Base-by-base conservation (phyloP, 2,797 vertebrate species). In the Schizopygopsis malacanthus region DNA sequence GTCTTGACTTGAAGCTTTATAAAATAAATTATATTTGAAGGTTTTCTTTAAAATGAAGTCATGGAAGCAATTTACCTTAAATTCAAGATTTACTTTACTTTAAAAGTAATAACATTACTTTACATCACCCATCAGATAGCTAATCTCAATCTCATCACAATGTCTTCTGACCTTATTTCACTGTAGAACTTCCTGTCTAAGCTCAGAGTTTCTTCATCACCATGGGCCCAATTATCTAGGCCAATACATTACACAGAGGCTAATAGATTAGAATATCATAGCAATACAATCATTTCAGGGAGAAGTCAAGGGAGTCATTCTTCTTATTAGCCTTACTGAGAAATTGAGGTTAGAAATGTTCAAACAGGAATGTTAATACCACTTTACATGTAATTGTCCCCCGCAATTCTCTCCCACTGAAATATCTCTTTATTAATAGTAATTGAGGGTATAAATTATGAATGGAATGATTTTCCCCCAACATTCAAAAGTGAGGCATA, bases 381-480 rank as follows among this genome's bases (percentile, higher is more conserved):
- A 96, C 95, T 96, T 97, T 97, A 97, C 97, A 95, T 97, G 97
- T 98, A 97, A 98, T 98, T 97, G 97, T 98, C 96, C 96, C 96
- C 96, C 94, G 94, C 96, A 96, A 95, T 97, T 97, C 96, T 92
- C 93, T 96, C 95, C 85, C 86, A 94, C 96, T 96, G 96, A 97
- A 97, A 97, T 97, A 97, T 97, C 97, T 97, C 97, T 99, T 98
- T 98, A 99, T 99, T 99, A 98, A 98, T 97, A 98, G 97, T 99
- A 99, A 99, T 99, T 99, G 98, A 98, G 96, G 96, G 95, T 97
- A 99, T 99, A 98, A 99, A 99, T 99, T 99, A 99, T 99, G 97
- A 98, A 99, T 99, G 96, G 96, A 95, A 95, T 94, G 96, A 98
- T 98, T 97, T 98, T 97, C 97, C 96, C 95, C 95, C 96, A 95